Evolutionary conservation across 2,888 invertebrate species (phyloP).

Genomic region (Acleris laterana): DNA sequence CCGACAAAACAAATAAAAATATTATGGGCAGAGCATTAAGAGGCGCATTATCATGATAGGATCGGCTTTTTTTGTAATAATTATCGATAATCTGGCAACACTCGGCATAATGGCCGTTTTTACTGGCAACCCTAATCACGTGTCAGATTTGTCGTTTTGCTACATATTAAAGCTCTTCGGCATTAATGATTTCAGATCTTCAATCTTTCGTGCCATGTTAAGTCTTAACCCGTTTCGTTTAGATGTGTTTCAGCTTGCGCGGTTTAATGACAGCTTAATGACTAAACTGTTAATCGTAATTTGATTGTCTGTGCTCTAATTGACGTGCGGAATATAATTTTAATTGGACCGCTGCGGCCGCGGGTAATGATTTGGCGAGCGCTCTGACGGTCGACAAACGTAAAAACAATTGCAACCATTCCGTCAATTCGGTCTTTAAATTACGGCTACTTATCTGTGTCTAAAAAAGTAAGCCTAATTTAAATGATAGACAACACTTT

Average conservation of each 20-base stretch:
- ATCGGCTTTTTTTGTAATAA: conserved; percentile 76
- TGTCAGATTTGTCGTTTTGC: conserved; percentile 79
- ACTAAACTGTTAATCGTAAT: conserved; percentile 58
- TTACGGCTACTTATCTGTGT: neutral
- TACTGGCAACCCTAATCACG: conserved; percentile 81
- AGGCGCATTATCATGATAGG: conserved; percentile 76
- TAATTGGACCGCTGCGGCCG: conserved; percentile 18
- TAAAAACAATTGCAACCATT: neutral
- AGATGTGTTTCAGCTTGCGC: conserved; percentile 47
- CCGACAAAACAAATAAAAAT: conserved; percentile 80
- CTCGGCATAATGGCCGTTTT: conserved; percentile 80
- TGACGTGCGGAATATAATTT: conserved; percentile 42
- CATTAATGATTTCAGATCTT: conserved; percentile 68
- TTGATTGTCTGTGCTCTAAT: conserved; percentile 51
- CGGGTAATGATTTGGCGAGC: conserved; percentile 33
- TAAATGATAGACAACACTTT: neutral
- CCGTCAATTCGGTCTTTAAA: no score
- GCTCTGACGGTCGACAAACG: conserved; percentile 15
- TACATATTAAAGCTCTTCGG: conserved; percentile 62
- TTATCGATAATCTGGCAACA: conserved; percentile 84
- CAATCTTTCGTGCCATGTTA: conserved; percentile 38
- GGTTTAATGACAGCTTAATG: conserved; percentile 52
- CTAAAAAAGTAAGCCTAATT: neutral
- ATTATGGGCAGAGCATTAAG: conserved; percentile 79
- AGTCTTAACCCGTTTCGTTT: conserved; percentile 54